Evolutionary conservation across 2,888 invertebrate genomes (phyloP), one percentile per base, ranked within the genome.

Genomic region (Thecocarcelia acutangulata): DNA sequence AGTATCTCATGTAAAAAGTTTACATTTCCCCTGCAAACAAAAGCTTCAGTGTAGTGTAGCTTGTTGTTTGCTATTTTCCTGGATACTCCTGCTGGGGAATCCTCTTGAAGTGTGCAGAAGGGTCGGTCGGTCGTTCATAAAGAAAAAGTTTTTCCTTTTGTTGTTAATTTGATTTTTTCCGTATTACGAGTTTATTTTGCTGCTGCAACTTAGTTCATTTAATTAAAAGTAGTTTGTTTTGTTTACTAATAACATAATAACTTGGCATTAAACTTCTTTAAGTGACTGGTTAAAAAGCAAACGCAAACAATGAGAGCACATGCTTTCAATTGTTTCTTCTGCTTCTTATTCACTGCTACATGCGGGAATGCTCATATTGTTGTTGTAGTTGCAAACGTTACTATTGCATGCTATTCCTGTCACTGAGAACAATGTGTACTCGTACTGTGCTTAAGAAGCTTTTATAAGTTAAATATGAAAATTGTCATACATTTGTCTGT

Each of bases 181-280:
- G 21, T 37, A 64, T 56, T 64, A 58, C 64, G 44, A 46, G 33
- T 68, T 44, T 52, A 59, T 56, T 74, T 28, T 68, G 75, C 33
- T 74, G 66, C 59, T 82, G 74, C 78, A 82, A 82, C 77, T 82
- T 78, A 82, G 82, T 82, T 82, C 78, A 82, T 82, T 82, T 82
- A 82, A 82, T 82, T 82, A 82, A 82, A 82, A 82, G 78, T 82
- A 78, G 82, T 82, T 82, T 82, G 82, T 78, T 78, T 75, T 82
- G 82, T 82, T 82, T 82, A 61, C 78, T 82, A 82, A 82, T 82
- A 82, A 82, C 78, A 82, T 82, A 82, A 82, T 82, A 82, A 82
- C 82, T 82, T 82, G 82, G 78, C 82, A 82, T 82, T 82, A 82
- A 82, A 82, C 78, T 82, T 82, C 82, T 82, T 78, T 82, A 78